A percentile compares a stretch with the other conserved stretches of the same genome.
Conservation (phyloP, 2,888 invertebrate genomes). For the Metacarcinus magister region DNA sequence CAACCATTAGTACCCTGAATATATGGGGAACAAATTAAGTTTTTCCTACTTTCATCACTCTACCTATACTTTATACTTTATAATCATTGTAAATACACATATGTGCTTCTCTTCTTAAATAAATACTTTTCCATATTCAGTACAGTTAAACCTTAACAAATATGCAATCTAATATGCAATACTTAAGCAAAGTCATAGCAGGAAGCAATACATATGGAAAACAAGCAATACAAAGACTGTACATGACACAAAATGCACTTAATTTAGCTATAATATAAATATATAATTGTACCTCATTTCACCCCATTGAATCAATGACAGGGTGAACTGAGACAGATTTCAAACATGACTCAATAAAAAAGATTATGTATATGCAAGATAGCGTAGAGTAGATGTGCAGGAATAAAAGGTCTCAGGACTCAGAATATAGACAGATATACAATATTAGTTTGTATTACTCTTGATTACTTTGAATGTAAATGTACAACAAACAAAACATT, state of each 20-base stretch:
- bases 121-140: neutral
- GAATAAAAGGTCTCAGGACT: neutral
- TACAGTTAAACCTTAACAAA: neutral
- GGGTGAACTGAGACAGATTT: neutral
- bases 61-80: neutral
- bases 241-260: neutral
- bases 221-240: neutral
- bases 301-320: neutral
- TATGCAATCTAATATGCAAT: neutral
- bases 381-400: neutral
- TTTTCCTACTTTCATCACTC: neutral
- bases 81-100: neutral
- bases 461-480: neutral
- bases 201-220: neutral
- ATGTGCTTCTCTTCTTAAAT: neutral
- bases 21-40: no score
- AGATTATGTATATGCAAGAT: neutral
- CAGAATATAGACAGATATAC: neutral
- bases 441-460: neutral
- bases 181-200: neutral
- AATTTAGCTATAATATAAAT: neutral
- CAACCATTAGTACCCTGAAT: no score
- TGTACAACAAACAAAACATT: neutral
- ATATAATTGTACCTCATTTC: slow-evolving; percentile 17
- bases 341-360: neutral